Conservation (phyloP, 2,797 vertebrate genomes). For the Sebastes cheni region DNA sequence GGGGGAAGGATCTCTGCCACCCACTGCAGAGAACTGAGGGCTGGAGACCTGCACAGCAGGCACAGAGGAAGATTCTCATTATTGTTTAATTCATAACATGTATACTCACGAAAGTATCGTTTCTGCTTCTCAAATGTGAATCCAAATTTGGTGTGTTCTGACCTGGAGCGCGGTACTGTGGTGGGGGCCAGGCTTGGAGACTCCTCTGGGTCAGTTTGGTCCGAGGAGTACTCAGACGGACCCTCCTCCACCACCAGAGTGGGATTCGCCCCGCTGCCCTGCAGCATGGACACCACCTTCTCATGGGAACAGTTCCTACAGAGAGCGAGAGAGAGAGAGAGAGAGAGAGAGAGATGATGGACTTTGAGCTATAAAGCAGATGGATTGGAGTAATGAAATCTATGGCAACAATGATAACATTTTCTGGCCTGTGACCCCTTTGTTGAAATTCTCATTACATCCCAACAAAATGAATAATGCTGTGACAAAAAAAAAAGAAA, state of each 20-base stretch:
- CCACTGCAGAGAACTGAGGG: conserved; percentile 96
- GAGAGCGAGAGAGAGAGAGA: too few species aligned
- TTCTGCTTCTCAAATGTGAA: neutral
- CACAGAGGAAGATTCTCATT: neutral
- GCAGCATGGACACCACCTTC: conserved; percentile 99
- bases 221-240: conserved; percentile 86
- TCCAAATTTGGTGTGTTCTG: neutral
- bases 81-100: neutral
- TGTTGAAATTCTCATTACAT: too few species aligned
- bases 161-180: conserved; percentile 76
- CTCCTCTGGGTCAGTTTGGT: conserved; percentile 88
- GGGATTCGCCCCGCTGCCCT: conserved; percentile 97
- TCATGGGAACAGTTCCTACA: conserved; percentile 96
- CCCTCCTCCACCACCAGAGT: conserved; percentile 96
- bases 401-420: neutral
- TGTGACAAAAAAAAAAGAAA: too few species aligned
- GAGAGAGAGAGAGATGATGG: neutral
- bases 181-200: conserved; percentile 77
- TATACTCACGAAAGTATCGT: neutral
- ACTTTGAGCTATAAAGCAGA: neutral
- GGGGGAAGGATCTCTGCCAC: conserved; percentile 96
- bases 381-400: neutral
- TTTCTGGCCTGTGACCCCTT: neutral
- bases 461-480: neutral
- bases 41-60: conserved; percentile 82